phyloP scores from a whole-genome alignment of 2,888 invertebrate species.

The Eutolmus rufibarbis region DNA sequence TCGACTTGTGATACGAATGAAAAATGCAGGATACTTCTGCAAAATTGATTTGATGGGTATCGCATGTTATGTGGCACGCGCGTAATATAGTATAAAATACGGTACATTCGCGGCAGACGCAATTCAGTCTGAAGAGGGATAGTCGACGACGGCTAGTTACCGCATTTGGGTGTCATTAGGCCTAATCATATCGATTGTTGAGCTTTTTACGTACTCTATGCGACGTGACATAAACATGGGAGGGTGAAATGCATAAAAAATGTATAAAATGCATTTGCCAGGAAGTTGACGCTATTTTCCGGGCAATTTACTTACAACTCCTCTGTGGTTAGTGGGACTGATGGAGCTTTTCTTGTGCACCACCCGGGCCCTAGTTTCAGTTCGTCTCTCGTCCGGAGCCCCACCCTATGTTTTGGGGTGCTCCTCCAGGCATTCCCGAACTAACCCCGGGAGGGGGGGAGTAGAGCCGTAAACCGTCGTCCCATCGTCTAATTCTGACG shows the following conservation, averaged over 20 bases:
- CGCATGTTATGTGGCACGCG: neutral
- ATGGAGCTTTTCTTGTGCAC: neutral
- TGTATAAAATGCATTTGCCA: conserved; percentile 16
- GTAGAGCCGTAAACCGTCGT: neutral
- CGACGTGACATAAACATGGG: neutral
- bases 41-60: neutral
- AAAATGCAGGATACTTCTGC: neutral
- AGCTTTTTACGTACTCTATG: neutral
- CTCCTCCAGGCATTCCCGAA: neutral
- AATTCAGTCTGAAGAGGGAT: neutral
- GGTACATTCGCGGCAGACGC: neutral
- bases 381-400: neutral
- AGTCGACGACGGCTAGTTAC: neutral
- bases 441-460: neutral
- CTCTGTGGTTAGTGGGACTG: neutral
- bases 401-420: neutral
- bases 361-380: neutral
- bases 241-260: conserved; percentile 18
- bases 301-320: conserved; percentile 12
- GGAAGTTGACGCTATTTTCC: conserved; percentile 35
- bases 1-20: neutral
- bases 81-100: neutral
- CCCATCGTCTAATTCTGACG: neutral
- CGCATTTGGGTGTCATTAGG: neutral
- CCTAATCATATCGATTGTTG: conserved; percentile 15